These are phyloP conservation scores for Drosophila lacteicornis DNA, from an alignment of 1,140 invertebrate genomes.

Conservation along the genomic window DNA sequence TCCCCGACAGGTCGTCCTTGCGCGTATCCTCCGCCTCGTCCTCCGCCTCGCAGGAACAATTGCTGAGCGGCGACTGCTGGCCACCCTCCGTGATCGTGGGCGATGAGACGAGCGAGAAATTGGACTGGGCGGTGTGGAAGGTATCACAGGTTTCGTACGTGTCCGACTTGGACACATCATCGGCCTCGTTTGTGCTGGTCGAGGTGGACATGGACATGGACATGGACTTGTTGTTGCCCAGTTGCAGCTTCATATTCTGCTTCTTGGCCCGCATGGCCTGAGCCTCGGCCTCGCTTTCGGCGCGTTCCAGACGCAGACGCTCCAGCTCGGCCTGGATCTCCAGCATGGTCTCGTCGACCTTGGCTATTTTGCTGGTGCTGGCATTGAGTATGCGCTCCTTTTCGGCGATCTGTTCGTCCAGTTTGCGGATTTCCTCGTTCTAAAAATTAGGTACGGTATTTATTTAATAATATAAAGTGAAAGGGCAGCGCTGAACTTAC, in stretches of 20 bases:
- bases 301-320: conserved; percentile 85
- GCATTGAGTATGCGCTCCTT: conserved; percentile 80
- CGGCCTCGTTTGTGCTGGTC: conserved; percentile 68
- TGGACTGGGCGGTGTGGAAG: conserved; percentile 90
- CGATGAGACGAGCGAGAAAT: conserved; percentile 82
- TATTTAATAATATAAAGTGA: no score
- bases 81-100: conserved; percentile 79
- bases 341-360: conserved; percentile 87
- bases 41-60: conserved; percentile 71
- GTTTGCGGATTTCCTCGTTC: conserved; percentile 80
- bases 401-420: conserved; percentile 80
- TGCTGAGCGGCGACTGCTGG: conserved; percentile 70
- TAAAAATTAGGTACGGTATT: neutral
- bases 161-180: conserved; percentile 83
- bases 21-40: conserved; percentile 79
- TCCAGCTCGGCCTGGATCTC: conserved; percentile 88
- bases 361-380: conserved; percentile 85
- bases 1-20: conserved; percentile 69
- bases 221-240: conserved; percentile 51
- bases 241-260: conserved; percentile 79
- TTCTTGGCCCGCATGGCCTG: conserved; percentile 83
- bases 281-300: conserved; percentile 82
- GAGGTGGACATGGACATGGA: conserved; percentile 59
- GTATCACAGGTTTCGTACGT: conserved; percentile 88
- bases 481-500: conserved; percentile 36